A percentile compares a stretch with the other conserved stretches of the same genome.
These are phyloP conservation scores for Campylomormyrus numenius DNA, from an alignment of 2,113 vertebrate species.

Conservation along the genomic window DNA sequence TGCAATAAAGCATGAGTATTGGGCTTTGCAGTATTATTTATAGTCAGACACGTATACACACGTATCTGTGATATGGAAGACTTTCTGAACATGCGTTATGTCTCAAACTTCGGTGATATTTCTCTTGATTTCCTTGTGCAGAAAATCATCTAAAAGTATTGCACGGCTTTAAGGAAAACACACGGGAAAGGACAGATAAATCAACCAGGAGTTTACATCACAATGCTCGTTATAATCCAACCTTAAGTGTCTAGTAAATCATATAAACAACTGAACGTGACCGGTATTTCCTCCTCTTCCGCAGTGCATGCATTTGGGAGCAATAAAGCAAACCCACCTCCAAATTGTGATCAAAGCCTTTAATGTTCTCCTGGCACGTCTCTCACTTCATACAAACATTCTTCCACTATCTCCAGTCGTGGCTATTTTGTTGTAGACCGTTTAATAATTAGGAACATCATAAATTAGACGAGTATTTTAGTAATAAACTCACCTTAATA, in stretches of 20 bases:
- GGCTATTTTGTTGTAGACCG: neutral
- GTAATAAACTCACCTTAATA: slow-evolving; percentile 72
- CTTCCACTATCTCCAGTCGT: neutral
- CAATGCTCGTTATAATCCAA: neutral
- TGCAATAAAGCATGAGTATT: slow-evolving; percentile 54
- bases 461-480: slow-evolving; percentile 31
- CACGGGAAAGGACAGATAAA: slow-evolving; percentile 17
- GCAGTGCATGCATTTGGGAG: neutral
- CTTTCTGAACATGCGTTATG: neutral
- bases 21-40: slow-evolving; percentile 16
- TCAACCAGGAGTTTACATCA: slow-evolving; percentile 12
- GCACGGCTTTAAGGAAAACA: neutral
- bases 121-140: neutral
- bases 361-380: neutral
- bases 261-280: slow-evolving; percentile 16
- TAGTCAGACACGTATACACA: slow-evolving; percentile 4
- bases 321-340: neutral
- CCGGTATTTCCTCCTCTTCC: neutral
- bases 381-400: neutral
- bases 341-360: neutral
- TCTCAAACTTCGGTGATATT: neutral
- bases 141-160: neutral
- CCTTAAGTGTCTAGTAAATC: neutral
- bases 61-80: slow-evolving; percentile 6
- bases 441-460: neutral